Evolutionary conservation across 2,113 vertebrate genomes (phyloP), one percentile per base, ranked within the genome.

Genomic region (Chloropsis cyanopogon): DNA sequence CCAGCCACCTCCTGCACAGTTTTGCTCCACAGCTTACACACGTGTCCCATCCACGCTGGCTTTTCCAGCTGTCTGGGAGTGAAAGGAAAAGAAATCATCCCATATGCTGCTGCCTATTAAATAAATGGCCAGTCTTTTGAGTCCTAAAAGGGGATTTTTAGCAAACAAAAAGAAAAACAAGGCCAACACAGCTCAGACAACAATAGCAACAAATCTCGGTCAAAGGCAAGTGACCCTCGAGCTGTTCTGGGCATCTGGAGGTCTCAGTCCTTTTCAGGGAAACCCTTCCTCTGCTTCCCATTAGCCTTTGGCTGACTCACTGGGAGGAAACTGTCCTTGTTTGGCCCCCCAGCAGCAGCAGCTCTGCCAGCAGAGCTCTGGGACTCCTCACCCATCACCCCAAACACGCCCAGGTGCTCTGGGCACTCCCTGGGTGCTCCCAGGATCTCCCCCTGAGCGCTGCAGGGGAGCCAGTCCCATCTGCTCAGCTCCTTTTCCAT

Each of bases 91-190:
- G 69, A 65, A 75, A 66, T 60, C 61, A 53, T 52, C 86, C 92
- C 92, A 72, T 79, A 72, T 79, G 85, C 84, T 85, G 75, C 90
- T 79, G 78, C 24, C 92, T 52, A 82, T 60, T 82, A 79, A 90
- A 85, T 78, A 92, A 95, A 66, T n/a, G 54, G 10, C 53, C 65
- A n/a, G 39, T 5, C 63, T 47, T 90, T 86, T 50, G 10, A 79
- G 61, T 21, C 75, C 41, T 60, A 76, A 92, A 94, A 86, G 33
- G 63, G 85, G 61, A 53, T 82, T 93, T 94, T 83, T 80, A 93
- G 76, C 63, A 88, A 96, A 92, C 54, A 92, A 92, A 93, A 92
- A 76, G 72, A 35, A 89, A 91, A 95, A 72, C 88, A 86, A 95
- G 92, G 64, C 59, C 46, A 89, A 80, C 66, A 65, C 41, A 69